Evolutionary conservation across 2,888 invertebrate genomes (phyloP).

Genomic region (Cartodere bifasciata): DNA sequence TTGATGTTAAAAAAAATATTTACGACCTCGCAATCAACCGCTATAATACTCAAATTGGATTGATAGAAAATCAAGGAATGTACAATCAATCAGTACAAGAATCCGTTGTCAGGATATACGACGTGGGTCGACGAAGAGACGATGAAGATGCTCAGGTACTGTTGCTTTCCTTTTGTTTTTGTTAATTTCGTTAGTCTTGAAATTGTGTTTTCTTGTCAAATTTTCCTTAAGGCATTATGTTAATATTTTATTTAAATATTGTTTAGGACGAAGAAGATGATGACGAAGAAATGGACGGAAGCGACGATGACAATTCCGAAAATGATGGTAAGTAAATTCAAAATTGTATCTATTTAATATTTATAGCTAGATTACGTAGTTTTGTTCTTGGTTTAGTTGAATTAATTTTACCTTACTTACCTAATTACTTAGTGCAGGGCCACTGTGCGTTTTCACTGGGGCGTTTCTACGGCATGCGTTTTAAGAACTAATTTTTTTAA

Average conservation of each 20-base stretch:
- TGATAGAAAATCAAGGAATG: constrained; percentile 81
- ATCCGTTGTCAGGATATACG: constrained; percentile 82
- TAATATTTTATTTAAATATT: constrained; percentile 12
- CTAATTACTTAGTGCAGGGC: constrained; percentile 1
- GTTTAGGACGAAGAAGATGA: constrained; percentile 50
- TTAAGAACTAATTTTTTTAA: too few relatives aligned
- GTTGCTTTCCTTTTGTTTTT: too few relatives aligned
- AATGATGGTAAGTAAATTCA: constrained; percentile 28
- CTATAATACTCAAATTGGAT: constrained; percentile 74
- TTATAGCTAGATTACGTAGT: constrained; percentile 4
- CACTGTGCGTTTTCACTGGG: constrained; percentile 7
- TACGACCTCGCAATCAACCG: constrained; percentile 74
- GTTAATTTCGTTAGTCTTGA: constrained; percentile 1
- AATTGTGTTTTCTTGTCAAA: constrained; percentile 8
- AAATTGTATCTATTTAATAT: constrained; percentile 1
- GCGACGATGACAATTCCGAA: constrained; percentile 47
- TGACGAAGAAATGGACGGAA: constrained; percentile 45
- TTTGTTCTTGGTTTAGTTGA: background rate
- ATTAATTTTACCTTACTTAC: background rate
- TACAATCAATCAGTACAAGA: constrained; percentile 79
- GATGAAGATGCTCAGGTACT: constrained; percentile 83
- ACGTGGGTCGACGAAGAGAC: constrained; percentile 77
- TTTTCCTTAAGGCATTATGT: constrained; percentile 5
- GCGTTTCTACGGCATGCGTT: too few relatives aligned
- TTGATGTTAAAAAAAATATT: constrained; percentile 84